Evolutionary conservation across 2,888 invertebrate species (phyloP), one percentile per base, ranked within the genome.

Genomic region (Linhomoeus sp.): DNA sequence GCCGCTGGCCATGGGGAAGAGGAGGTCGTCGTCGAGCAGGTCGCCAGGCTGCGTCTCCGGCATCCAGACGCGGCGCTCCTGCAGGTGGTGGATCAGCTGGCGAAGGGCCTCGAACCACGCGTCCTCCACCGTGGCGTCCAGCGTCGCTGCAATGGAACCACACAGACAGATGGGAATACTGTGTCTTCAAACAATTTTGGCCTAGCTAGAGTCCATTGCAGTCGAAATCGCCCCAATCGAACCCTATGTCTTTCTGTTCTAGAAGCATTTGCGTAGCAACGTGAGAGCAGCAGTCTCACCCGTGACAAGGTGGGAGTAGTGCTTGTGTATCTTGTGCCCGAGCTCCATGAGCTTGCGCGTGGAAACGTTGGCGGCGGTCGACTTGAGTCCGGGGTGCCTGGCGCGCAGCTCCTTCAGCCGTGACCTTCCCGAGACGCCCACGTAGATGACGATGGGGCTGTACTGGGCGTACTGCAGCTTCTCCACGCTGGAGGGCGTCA

Each of bases 41-140:
- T 90, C 88, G 67, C 87, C 85, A 67, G 88, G 86, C 87, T 86
- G 86, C 51, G 81, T 81, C 71, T 94, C 90, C 37, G 90, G 86
- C 76, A 92, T 88, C 94, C 94, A 97, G 2, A 94, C 76, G 45
- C 87, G 83, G 46, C 84, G 81, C 57, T 81, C 80, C 66, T 97
- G 94, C 58, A 94, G 84, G 62, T 86, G 77, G 63, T 88, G 88
- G 51, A 94, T 81, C 52, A 86, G 76, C 60, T 94, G 92, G 45
- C 83, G 74, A 36, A 94, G 74, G 63, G 88, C 88, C 54, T 80
- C 76, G 69, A 88, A 92, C 94, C 94, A 97, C 23, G 81, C 79
- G 64, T 82, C 85, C 44, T 80, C 78, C 45, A 79, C 79, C 36
- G 79, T 79, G 57, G 77, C 79, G 14, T 83, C 79, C 50, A 88